Conservation (phyloP, 2,888 invertebrate species). For the Mechanitis messenoides region DNA sequence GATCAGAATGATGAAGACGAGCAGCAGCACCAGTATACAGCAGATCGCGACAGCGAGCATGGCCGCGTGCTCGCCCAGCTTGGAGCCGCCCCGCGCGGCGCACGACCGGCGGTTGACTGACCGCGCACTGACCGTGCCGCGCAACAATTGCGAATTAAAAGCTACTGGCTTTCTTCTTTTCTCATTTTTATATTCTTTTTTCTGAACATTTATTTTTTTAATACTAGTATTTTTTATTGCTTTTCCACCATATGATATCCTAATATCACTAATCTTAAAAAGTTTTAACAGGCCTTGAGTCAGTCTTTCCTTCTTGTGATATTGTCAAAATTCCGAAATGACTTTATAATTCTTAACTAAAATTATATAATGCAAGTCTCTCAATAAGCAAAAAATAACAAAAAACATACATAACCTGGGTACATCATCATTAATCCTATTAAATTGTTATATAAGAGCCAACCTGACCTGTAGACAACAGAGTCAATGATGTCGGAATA, state of each 20-base stretch:
- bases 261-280: no score
- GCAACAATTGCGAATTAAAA: slow-evolving; percentile 15
- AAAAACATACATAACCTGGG: not conserved
- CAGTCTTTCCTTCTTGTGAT: slow-evolving; percentile 21
- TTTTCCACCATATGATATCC: not conserved
- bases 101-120: slow-evolving; percentile 50
- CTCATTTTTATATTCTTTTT: slow-evolving; percentile 10
- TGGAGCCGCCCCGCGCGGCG: slow-evolving; percentile 59
- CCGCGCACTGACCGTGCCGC: slow-evolving; percentile 48
- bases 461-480: slow-evolving; percentile 1
- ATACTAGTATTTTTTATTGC: not conserved
- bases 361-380: not conserved
- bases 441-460: not conserved
- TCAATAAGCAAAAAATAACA: not conserved
- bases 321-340: slow-evolving; percentile 16
- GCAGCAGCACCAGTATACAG: slow-evolving; percentile 86
- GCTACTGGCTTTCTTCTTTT: slow-evolving; percentile 10
- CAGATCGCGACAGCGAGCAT: slow-evolving; percentile 91
- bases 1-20: slow-evolving; percentile 88
- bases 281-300: slow-evolving; percentile 11
- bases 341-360: slow-evolving; percentile 1
- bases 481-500: not conserved
- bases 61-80: slow-evolving; percentile 76
- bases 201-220: slow-evolving; percentile 9
- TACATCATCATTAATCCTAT: slow-evolving; percentile 2